Evolutionary conservation across 2,888 invertebrate genomes (phyloP), one percentile per base, ranked within the genome.

Genomic region (Luperina testacea): DNA sequence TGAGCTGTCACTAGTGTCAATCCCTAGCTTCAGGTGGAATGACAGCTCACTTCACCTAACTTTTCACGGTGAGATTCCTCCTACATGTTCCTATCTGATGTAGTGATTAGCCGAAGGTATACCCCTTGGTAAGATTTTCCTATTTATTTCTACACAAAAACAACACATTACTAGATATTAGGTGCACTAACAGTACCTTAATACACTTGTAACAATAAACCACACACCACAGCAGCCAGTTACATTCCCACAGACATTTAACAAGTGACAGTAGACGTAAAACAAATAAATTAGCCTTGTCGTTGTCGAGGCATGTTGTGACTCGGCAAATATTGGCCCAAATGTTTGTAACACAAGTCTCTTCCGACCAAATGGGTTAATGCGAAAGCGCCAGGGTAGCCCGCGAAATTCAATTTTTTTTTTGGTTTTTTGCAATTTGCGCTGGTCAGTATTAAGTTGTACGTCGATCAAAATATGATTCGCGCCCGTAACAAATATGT

Each of bases 291-390:
- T 85, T 84, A 77, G 77, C 45, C 64, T 27, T 70, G 79, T 82
- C 48, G 72, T 48, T 63, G 76, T 75, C 42, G 67, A 51, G 75
- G 61, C 27, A 74, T 67, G 87, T 72, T 61, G 67, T 59, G 83
- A 67, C 72, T 68, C 68, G 20, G 48, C 85, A 87, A 85, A 85
- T 77, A 80, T 87, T 84, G 73, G 73, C 4, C 27, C 73, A 57
- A 84, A 84, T 84, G 80, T 80, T 87, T 61, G 80, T 45, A 84
- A 84, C 84, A 83, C 70, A 63, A 73, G 78, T 75, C 24, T 72
- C 53, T 71, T 73, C 38, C 61, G 59, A 48, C 32, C 57, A 48
- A 81, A 68, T 57, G 71, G 64, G 48, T 59, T 45, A 51, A 24
- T 32, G n/a, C n/a, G n/a, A n/a, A n/a, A n/a, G n/a, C n/a, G n/a